Evolutionary conservation across 2,113 vertebrate species (phyloP), one percentile per base, ranked within the genome.

Genomic region (Chaetodon auriga): DNA sequence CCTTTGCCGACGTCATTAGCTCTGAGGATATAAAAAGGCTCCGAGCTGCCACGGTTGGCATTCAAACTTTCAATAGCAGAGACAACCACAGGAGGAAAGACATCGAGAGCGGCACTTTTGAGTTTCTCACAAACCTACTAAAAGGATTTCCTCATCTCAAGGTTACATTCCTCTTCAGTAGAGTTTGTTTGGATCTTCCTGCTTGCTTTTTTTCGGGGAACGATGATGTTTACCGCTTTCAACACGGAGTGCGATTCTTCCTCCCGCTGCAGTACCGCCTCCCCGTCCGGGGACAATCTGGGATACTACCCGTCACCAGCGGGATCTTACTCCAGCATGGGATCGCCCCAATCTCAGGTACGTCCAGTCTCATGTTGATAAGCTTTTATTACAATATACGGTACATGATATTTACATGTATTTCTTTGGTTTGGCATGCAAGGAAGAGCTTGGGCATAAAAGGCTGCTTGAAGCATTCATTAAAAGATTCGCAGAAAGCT

Each of bases 261-360:
- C 70, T 99, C 98, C 38, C 97, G 97, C 90, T 99, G 98, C 95
- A 99, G 97, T 94, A 98, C 96, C 80, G 97, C 98, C 72, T 99
- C 97, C 35, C 97, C 97, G 15, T 95, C 96, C 15, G 96, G 93
- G 61, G 97, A 99, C 86, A 97, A 92, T 25, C 88, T 96, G 53
- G 95, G 95, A 60, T 98, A 97, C 74, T 97, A 96, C 66, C 95
- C 95, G 0, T 98, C 97, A 1, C 93, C 94, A 7, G 96, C 97
- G 0, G 97, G 96, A 66, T 98, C 97, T 12, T 97, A 97, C 80
- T 97, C 96, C 73, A 97, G 97, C 90, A 93, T 97, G 92, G 97
- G 95, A 16, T 98, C 97, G 6, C 97, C 97, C 12, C 92, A 94
- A 48, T 94, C 95, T 79, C 97, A 97, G 97, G 98, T 99, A 94